Base-by-base conservation (phyloP, 2,888 invertebrate species). In the Lepidocyrtinus sp. region DNA sequence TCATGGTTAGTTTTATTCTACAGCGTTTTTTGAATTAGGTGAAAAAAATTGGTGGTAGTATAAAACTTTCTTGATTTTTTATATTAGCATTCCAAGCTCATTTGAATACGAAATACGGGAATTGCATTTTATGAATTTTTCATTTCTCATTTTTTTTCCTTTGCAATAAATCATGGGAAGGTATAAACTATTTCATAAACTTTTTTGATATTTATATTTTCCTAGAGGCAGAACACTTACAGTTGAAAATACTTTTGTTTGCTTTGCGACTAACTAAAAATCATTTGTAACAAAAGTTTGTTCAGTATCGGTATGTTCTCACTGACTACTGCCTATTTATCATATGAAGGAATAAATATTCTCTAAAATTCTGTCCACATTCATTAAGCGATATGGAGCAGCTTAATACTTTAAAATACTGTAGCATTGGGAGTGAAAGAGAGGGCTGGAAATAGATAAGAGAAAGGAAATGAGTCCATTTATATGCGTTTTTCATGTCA, bases 401-500 rank as follows among this genome's bases (percentile, higher is more conserved):
- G 5, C 12, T 36, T 36, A 36, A 36, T 36, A 36, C 36, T 36
- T 36, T 36, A 36, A 36, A 36, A 36, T 36, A 36, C 5, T 36
- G 36, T 5, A 5, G 12, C 36, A 36, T 36, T 12, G 12, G 36
- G 50, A 50, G 50, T n/a, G 50, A 50, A 12, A 50, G 50, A 50
- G 50, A 50, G 50, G 26, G 26, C 25, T 72, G 72, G 15, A 50
- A 50, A 50, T 15, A 50, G 50, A 50, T 50, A 72, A 50, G 59
- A 72, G 26, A 64, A 25, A 64, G 27, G 74, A 61, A 81, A 81
- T 81, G 72, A 77, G 74, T 36, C 61, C 72, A 77, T 81, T 81
- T 75, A 62, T 73, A 81, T 81, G 81, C 81, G 69, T 74, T 77
- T 82, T 74, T 61, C 68, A 77, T 75, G 59, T 69, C 50, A 82